Evolutionary conservation across 1,140 invertebrate species (phyloP).

Genomic region (Leptopilina boulardi): DNA sequence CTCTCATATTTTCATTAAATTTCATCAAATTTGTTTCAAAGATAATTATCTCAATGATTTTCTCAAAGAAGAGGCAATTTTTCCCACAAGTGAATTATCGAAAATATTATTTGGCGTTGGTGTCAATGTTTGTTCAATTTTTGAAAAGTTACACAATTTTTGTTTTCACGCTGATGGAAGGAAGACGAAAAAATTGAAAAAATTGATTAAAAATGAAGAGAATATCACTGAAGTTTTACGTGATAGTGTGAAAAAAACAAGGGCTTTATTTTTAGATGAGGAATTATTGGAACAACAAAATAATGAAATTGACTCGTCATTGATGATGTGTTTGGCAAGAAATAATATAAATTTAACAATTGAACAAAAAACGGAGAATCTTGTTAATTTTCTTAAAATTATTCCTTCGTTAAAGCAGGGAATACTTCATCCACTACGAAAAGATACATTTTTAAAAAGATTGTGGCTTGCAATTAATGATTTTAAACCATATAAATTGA

Average conservation of each 20-base stretch:
- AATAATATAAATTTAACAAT: not conserved
- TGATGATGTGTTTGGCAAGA: not conserved
- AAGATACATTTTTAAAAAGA: not conserved
- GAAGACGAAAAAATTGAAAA: not conserved
- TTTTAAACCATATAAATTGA: not conserved
- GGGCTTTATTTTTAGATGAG: not conserved
- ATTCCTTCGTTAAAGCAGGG: not conserved
- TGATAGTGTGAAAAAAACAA: not conserved
- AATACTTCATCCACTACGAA: not conserved
- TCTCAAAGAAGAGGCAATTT: not conserved
- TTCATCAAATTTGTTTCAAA: slow-evolving; percentile 61
- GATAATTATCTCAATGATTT: slow-evolving; percentile 45
- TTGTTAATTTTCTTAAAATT: not conserved
- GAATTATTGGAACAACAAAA: not conserved
- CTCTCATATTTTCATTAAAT: slow-evolving; percentile 58
- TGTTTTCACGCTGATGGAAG: slow-evolving; percentile 4
- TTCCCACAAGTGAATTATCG: not conserved
- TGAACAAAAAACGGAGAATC: not conserved
- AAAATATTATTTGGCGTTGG: not conserved
- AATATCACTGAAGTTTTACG: not conserved
- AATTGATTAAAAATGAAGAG: not conserved
- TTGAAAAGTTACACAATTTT: not conserved
- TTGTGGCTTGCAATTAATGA: not conserved
- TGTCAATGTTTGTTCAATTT: not conserved
- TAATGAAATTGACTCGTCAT: not conserved